Conservation (phyloP, 2,113 vertebrate species). For the Chaetorhynchus papuensis region DNA sequence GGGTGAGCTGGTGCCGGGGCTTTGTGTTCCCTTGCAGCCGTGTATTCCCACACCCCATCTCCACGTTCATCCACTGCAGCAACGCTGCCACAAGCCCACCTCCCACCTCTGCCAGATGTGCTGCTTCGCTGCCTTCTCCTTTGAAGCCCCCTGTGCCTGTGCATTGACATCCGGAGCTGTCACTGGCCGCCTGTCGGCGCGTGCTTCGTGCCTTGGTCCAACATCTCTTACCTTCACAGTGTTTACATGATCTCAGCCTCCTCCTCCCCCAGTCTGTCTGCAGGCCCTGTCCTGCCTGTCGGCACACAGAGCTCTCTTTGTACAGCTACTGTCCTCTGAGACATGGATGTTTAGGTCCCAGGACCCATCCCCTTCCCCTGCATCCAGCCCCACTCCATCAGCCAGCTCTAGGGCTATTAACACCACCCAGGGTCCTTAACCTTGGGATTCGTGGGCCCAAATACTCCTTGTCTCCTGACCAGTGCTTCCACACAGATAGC, state of each 20-base stretch:
- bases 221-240: not conserved
- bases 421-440: not conserved
- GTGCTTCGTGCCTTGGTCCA: not conserved
- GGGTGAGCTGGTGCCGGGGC: rapidly evolving
- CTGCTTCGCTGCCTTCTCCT: not conserved
- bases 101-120: rapidly evolving
- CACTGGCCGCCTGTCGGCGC: not conserved
- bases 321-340: not conserved
- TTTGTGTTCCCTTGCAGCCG: not conserved
- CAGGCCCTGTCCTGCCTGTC: not conserved
- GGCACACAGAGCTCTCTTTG: not conserved
- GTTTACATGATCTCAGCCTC: not conserved
- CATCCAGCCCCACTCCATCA: too few species aligned
- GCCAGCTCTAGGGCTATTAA: not conserved
- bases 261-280: not conserved
- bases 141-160: not conserved
- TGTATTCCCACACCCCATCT: not conserved
- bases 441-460: not conserved
- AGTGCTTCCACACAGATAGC: not conserved
- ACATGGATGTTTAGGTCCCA: not conserved
- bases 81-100: not conserved
- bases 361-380: not conserved
- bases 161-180: not conserved
- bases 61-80: not conserved
- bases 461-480: not conserved